A percentile compares a stretch with the other conserved stretches of the same genome.
Evolutionary conservation across 2,888 invertebrate species (phyloP).

Genomic region (Lithophane ornitopus): DNA sequence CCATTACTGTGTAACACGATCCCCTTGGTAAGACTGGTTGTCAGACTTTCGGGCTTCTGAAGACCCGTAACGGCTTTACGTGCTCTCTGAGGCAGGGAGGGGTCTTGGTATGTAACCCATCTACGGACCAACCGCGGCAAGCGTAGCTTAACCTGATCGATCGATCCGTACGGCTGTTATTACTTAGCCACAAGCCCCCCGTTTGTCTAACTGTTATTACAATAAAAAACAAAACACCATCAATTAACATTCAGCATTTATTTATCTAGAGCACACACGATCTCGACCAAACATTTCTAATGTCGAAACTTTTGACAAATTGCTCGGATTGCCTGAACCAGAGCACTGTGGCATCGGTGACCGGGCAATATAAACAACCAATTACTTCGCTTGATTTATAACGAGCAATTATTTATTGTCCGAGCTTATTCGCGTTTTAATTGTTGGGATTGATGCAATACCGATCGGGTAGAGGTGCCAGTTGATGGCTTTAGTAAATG

Average conservation of each 20-base stretch:
- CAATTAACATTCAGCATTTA: slow-evolving; percentile 26
- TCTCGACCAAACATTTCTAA: slow-evolving; percentile 49
- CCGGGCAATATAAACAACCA: slow-evolving; percentile 68
- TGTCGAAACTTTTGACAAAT: slow-evolving; percentile 66
- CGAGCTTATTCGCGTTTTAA: slow-evolving; percentile 71
- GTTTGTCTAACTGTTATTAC: neutral
- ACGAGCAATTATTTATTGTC: slow-evolving; percentile 72
- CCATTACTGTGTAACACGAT: too few species aligned
- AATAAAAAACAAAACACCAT: slow-evolving; percentile 20
- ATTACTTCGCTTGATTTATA: slow-evolving; percentile 70
- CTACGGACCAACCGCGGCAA: too few species aligned
- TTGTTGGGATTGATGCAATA: slow-evolving; percentile 69
- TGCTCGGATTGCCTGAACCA: slow-evolving; percentile 53
- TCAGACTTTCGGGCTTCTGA: too few species aligned
- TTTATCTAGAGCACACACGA: slow-evolving; percentile 49
- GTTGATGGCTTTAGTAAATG: slow-evolving; percentile 15
- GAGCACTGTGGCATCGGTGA: slow-evolving; percentile 62
- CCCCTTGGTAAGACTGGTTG: too few species aligned
- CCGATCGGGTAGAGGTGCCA: slow-evolving; percentile 40
- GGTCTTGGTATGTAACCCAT: too few species aligned
- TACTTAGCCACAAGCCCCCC: too few species aligned
- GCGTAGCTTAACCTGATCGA: too few species aligned
- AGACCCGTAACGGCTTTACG: too few species aligned
- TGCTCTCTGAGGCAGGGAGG: too few species aligned
- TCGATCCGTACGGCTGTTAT: too few species aligned